Base-by-base conservation (phyloP, 2,888 invertebrate genomes). In the Listrodromus nycthemerus region DNA sequence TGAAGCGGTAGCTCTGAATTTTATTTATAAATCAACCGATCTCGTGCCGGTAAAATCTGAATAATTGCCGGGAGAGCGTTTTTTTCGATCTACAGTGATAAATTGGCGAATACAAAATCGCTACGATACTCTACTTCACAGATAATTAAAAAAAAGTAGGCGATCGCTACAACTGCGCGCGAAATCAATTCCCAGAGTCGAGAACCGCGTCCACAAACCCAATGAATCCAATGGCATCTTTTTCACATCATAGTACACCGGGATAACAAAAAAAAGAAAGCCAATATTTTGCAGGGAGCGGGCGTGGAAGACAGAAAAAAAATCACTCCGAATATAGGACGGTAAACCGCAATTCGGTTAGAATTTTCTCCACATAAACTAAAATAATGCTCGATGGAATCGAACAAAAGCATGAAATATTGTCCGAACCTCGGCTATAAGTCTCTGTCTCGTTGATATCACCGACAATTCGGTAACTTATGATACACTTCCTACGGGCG, bases 371-470 rank as follows among this genome's bases (percentile, higher is more conserved):
- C 91, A 92, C 90, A 89, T 89, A 91, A 92, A 90, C 91, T 92
- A 91, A 93, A 92, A 93, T 93, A 93, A 93, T 92, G 91, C 92
- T 90, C 91, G 90, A 91, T 91, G 87, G 90, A 92, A 93, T 93
- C 93, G 93, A 93, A 93, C 93, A 93, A 93, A 92, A 92, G 93
- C 90, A 91, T 93, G 93, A 93, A 92, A 91, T 93, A 93, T 92
- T 89, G 88, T 89, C 89, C 88, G 86, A 86, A 87, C 87, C 87
- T 86, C 85, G 88, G 83, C 88, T 88, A 86, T 89, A 89, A 89
- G 88, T 91, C 89, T 30, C 48, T 41, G 55, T 33, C 55, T 45
- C 27, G 61, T n/a, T 30, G 50, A 30, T 74, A 45, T 90, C 89
- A 87, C 84, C 89, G 83, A 84, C 87, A 85, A 86, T 89, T 87